These are phyloP conservation scores for Podarcis lilfordi DNA, from an alignment of 2,797 vertebrate species.

Conservation along the genomic window DNA sequence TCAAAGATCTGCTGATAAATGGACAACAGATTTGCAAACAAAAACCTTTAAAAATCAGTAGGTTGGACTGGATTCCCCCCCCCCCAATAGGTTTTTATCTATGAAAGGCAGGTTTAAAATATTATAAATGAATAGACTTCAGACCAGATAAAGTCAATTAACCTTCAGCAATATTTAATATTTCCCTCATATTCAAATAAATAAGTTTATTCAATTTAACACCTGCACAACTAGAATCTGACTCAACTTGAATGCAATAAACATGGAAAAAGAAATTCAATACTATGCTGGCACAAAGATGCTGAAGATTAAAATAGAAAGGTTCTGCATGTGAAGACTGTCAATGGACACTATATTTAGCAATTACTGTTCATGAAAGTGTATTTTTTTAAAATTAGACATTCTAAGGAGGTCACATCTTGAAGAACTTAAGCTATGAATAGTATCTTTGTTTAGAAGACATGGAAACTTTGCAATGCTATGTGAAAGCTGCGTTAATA, in stretches of 20 bases:
- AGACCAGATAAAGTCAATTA: slow-evolving; percentile 13
- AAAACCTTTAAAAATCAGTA: neutral
- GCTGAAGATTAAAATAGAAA: slow-evolving; percentile 72
- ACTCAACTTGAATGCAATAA: slow-evolving; percentile 65
- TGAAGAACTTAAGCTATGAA: slow-evolving; percentile 27
- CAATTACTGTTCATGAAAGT: slow-evolving; percentile 61
- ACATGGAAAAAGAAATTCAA: slow-evolving; percentile 66
- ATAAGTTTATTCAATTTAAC: slow-evolving; percentile 48
- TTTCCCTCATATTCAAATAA: slow-evolving; percentile 11
- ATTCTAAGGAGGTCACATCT: slow-evolving; percentile 58
- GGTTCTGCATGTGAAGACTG: slow-evolving; percentile 68
- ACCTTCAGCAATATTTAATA: slow-evolving; percentile 24
- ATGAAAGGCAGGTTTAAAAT: neutral
- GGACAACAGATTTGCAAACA: neutral
- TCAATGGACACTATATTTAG: slow-evolving; percentile 71
- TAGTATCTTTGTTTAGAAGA: slow-evolving; percentile 10
- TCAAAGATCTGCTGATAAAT: neutral
- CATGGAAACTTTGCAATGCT: neutral
- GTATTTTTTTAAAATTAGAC: slow-evolving; percentile 63
- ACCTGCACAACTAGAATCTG: slow-evolving; percentile 62
- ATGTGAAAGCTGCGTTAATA: neutral
- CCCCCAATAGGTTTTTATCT: neutral
- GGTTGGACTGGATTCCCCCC: neutral
- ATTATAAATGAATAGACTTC: slow-evolving; percentile 10
- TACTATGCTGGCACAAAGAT: slow-evolving; percentile 68